A percentile compares a stretch with the other conserved stretches of the same genome.
Evolutionary conservation across 53 echinoderm and acorn worm species (phyloP).

Genomic region (Holothuria scabra): DNA sequence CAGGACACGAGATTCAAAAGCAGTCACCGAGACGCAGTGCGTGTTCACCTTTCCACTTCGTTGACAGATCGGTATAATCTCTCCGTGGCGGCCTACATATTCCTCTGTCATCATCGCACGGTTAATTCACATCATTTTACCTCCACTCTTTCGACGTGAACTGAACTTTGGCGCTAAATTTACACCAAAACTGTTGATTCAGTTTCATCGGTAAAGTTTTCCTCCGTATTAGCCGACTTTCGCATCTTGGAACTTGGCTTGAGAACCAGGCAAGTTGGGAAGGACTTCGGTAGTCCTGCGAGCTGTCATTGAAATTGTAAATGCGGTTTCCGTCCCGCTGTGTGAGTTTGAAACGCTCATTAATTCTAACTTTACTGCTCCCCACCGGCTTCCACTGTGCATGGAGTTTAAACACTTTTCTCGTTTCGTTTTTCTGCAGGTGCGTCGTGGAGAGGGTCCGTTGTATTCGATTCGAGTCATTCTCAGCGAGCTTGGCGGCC

Average conservation of each 20-base stretch:
- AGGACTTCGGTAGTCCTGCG: slow-evolving; percentile 15
- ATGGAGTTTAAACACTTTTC: background rate
- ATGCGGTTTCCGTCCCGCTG: slow-evolving; percentile 44
- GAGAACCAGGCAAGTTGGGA: too few relatives aligned
- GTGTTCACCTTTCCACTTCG: slow-evolving; percentile 39
- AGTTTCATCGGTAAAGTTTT: too few relatives aligned
- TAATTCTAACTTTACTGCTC: slow-evolving; percentile 44
- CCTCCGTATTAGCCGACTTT: too few relatives aligned
- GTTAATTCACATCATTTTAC: too few relatives aligned
- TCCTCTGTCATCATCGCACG: too few relatives aligned
- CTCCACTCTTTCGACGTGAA: too few relatives aligned
- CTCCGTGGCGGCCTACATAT: background rate
- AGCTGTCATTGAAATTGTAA: slow-evolving; percentile 39
- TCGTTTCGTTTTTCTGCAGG: slow-evolving; percentile 46
- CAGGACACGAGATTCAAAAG: slow-evolving; percentile 17
- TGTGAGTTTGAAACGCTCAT: slow-evolving; percentile 45
- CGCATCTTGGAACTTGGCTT: too few relatives aligned
- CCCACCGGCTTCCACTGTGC: slow-evolving; percentile 21
- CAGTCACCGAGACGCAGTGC: slow-evolving; percentile 24
- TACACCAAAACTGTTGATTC: too few relatives aligned
- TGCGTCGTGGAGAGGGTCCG: slow-evolving; percentile 34
- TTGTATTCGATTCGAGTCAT: slow-evolving; percentile 28
- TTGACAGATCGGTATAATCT: slow-evolving; percentile 22
- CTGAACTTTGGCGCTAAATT: too few relatives aligned
- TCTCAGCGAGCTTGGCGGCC: slow-evolving; percentile 48